Conservation (phyloP, 2,888 invertebrate species). For the Cyclophora albipunctata region DNA sequence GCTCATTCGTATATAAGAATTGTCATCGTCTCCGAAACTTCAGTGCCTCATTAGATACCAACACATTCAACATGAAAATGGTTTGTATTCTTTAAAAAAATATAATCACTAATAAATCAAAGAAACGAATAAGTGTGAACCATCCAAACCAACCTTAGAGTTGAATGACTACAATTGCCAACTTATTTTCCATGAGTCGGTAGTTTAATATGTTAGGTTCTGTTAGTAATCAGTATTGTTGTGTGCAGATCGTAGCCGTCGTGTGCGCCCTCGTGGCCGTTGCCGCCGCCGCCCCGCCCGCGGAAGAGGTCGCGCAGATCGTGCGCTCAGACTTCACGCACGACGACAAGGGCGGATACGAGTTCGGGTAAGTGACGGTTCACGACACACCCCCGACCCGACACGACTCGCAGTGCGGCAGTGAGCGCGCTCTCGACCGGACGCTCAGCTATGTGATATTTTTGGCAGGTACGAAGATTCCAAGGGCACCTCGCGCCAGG, state of each 20-base stretch:
- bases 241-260: slow-evolving; percentile 28
- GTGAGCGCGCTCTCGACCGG: too few relatives aligned
- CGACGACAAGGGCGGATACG: slow-evolving; percentile 5
- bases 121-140: too few relatives aligned
- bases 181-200: too few relatives aligned
- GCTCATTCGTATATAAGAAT: slow-evolving; percentile 55
- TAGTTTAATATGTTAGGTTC: not conserved
- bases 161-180: too few relatives aligned
- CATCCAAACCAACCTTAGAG: too few relatives aligned
- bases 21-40: slow-evolving; percentile 35
- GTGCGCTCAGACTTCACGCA: slow-evolving; percentile 3
- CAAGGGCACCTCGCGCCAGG: slow-evolving; percentile 70
- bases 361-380: slow-evolving; percentile 3
- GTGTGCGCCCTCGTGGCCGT: slow-evolving; percentile 48
- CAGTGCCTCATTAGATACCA: slow-evolving; percentile 53
- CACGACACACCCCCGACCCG: too few relatives aligned
- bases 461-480: slow-evolving; percentile 57
- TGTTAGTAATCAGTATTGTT: not conserved
- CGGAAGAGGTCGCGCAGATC: slow-evolving; percentile 6
- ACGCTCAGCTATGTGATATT: too few relatives aligned
- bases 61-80: slow-evolving; percentile 58
- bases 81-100: slow-evolving; percentile 32
- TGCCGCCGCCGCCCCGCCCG: slow-evolving; percentile 34
- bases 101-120: too few relatives aligned
- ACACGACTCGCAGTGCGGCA: too few relatives aligned